Conservation (phyloP, 2,888 invertebrate genomes). For the Dynastes grantii region DNA sequence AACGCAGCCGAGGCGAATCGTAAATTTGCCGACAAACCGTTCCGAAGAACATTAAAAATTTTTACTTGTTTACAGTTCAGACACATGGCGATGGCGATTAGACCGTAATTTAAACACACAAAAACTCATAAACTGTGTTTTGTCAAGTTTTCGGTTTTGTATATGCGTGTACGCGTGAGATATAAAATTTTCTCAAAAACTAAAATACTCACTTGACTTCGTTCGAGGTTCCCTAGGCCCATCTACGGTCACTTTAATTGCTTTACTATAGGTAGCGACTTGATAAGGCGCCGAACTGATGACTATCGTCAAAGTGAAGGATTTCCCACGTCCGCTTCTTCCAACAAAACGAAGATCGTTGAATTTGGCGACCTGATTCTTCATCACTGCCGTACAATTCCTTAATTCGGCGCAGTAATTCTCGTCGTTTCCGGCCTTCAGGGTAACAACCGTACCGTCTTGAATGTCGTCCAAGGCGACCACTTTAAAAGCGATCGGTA, state of each 20-base stretch:
- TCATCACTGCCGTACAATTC: conserved; percentile 95
- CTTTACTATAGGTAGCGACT: conserved; percentile 94
- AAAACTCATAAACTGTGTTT: conserved; percentile 52
- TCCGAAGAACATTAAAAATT: conserved; percentile 61
- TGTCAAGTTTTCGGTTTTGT: conserved; percentile 52
- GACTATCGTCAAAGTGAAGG: conserved; percentile 95
- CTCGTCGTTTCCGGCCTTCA: conserved; percentile 98
- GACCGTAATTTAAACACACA: conserved; percentile 60
- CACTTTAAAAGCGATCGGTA: conserved; percentile 97
- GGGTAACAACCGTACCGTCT: conserved; percentile 95
- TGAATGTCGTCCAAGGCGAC: conserved; percentile 93
- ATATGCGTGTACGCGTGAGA: conserved; percentile 17
- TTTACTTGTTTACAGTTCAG: conserved; percentile 64
- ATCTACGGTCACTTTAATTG: conserved; percentile 99
- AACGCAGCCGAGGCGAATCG: conserved; percentile 50
- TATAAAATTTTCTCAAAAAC: neutral
- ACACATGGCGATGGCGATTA: conserved; percentile 60
- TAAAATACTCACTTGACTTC: conserved; percentile 90
- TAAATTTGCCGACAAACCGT: conserved; percentile 66
- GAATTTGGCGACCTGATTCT: conserved; percentile 98
- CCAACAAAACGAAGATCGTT: conserved; percentile 99
- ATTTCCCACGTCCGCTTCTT: conserved; percentile 96
- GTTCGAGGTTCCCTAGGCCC: conserved; percentile 98
- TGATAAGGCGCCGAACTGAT: conserved; percentile 86
- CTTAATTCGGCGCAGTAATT: conserved; percentile 96